Conservation (phyloP, 1,140 invertebrate genomes). For the Trichogramma pretiosum region DNA sequence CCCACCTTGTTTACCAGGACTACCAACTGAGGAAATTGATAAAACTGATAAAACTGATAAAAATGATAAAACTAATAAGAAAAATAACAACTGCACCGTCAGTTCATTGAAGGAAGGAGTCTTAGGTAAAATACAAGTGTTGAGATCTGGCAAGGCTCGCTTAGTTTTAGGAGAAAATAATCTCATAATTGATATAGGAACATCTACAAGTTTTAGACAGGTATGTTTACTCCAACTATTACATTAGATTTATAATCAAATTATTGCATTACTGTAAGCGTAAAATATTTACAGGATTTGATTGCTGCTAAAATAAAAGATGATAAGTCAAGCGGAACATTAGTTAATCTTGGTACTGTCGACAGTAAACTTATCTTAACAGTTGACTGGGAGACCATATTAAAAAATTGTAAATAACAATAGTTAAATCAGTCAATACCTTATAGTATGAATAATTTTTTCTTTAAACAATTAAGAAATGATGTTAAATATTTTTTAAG, state of each 20-base stretch:
- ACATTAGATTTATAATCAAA: background rate
- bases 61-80: slow-evolving; percentile 19
- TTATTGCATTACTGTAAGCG: too few relatives aligned
- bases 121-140: slow-evolving; percentile 40
- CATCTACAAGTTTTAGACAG: slow-evolving; percentile 32
- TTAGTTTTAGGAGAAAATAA: slow-evolving; percentile 35
- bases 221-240: slow-evolving; percentile 21
- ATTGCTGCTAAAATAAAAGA: slow-evolving; percentile 34
- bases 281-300: slow-evolving; percentile 39
- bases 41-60: slow-evolving; percentile 10
- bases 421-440: slow-evolving; percentile 6
- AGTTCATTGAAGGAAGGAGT: slow-evolving; percentile 33
- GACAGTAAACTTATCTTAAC: slow-evolving; percentile 33
- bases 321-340: slow-evolving; percentile 27
- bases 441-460: background rate
- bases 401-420: slow-evolving; percentile 23
- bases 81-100: slow-evolving; percentile 26
- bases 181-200: slow-evolving; percentile 34
- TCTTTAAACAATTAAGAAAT: background rate
- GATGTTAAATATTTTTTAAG: background rate
- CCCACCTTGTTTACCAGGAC: slow-evolving; percentile 37
- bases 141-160: slow-evolving; percentile 35
- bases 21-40: slow-evolving; percentile 21
- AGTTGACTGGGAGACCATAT: slow-evolving; percentile 35
- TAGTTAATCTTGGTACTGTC: slow-evolving; percentile 37